Conservation (phyloP, 2,888 invertebrate genomes). For the Darwinula stevensoni region DNA sequence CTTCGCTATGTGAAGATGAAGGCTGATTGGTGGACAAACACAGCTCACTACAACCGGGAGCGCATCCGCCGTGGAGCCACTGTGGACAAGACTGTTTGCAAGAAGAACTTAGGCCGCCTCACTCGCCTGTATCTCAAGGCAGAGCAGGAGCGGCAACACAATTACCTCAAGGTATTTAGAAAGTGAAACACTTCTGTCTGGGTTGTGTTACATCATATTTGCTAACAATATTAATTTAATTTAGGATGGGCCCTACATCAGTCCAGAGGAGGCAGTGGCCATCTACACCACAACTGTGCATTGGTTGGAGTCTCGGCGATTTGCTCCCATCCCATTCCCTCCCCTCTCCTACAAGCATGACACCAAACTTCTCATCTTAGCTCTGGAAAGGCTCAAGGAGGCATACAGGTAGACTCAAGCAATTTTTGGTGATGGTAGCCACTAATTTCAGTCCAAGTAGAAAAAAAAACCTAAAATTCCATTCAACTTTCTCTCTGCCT, state of each 20-base stretch:
- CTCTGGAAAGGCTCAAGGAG: slow-evolving; percentile 81
- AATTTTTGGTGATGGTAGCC: not conserved
- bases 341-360: slow-evolving; percentile 98
- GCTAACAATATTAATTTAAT: not conserved
- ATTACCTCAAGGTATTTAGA: slow-evolving; percentile 53
- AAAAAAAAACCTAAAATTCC: too few species aligned
- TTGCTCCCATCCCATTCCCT: slow-evolving; percentile 97
- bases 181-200: not conserved
- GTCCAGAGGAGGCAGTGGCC: slow-evolving; percentile 97
- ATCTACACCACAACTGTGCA: slow-evolving; percentile 99
- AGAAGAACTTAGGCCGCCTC: slow-evolving; percentile 94
- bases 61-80: slow-evolving; percentile 96
- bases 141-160: slow-evolving; percentile 96
- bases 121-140: slow-evolving; percentile 85
- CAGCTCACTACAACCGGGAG: slow-evolving; percentile 97
- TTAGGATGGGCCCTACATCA: slow-evolving; percentile 91
- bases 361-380: slow-evolving; percentile 86
- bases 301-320: slow-evolving; percentile 92
- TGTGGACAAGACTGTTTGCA: slow-evolving; percentile 98
- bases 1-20: slow-evolving; percentile 98
- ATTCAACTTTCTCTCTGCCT: slow-evolving; percentile 9
- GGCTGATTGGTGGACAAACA: slow-evolving; percentile 99
- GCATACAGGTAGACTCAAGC: slow-evolving; percentile 36
- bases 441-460: too few species aligned
- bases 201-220: too few species aligned